Evolutionary conservation across 2,797 vertebrate genomes (phyloP), one percentile per base, ranked within the genome.

Genomic region (Dallia pectoralis): DNA sequence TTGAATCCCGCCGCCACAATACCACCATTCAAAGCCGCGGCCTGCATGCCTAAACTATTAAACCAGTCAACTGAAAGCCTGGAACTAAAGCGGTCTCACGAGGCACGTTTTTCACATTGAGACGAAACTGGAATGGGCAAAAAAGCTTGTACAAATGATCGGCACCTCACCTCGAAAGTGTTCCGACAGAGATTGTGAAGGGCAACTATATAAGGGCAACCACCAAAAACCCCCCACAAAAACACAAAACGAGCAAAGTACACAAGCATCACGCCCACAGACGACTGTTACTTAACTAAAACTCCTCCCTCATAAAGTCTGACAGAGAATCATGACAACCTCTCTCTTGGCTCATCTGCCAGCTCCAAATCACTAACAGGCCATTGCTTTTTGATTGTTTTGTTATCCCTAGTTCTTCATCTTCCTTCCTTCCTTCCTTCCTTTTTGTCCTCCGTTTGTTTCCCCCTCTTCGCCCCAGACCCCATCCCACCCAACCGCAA

Each of bases 321-420:
- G 36, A 40, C 36, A 40, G 36, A 44, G 40, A 12, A n/a, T n/a
- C n/a, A n/a, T 12, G 40, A 9, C 40, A 40, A 9, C 40, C 11
- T 36, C 33, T 40, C 11, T 36, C 33, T 40, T 40, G 5, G 36
- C 36, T 40, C 36, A 40, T 44, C 40, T 44, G 40, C 40, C 40
- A 44, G 9, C 40, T 12, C 40, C 40, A 44, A 84, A 80, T 80
- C 74, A 75, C 49, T 64, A 65, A 18, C 76, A 79, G 61, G 56
- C 76, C 18, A 1, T 70, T 66, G 79, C 70, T 79, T 2, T 75
- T 74, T 72, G 70, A 65, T 70, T 63, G 67, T 51, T 19, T 32
- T 40, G 56, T 72, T 27, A 64, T 78, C 67, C 71, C 40, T 25
- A 4, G 27, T 30, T 64, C 47, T 44, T 48, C 22, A 56, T 53